A percentile compares a stretch with the other conserved stretches of the same genome.
These are phyloP conservation scores for Drosophila virilis DNA, from an alignment of 1,140 invertebrate genomes.

Conservation along the genomic window DNA sequence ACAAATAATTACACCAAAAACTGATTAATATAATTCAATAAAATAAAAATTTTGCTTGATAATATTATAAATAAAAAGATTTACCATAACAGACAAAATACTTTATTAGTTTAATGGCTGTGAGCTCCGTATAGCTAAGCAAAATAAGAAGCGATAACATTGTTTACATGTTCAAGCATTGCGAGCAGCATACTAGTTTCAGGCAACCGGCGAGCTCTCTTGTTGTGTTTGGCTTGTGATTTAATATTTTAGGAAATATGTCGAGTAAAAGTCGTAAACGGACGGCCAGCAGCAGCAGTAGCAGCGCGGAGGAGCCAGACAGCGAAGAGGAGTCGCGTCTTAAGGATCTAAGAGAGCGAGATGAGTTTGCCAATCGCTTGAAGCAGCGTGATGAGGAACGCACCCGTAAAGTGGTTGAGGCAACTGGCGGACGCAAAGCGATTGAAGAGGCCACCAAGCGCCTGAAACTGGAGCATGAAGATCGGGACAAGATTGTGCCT, in stretches of 20 bases:
- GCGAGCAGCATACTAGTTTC: neutral
- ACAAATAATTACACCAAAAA: too few species aligned
- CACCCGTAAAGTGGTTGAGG: constrained; percentile 91
- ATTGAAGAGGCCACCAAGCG: constrained; percentile 97
- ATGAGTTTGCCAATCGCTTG: constrained; percentile 96
- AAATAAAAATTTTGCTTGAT: too few species aligned
- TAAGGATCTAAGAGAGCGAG: constrained; percentile 95
- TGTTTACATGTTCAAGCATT: neutral
- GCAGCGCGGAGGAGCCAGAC: constrained; percentile 86
- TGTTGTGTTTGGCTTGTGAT: constrained; percentile 2
- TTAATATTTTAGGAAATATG: constrained; percentile 31
- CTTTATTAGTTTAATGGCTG: too few species aligned
- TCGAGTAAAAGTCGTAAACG: constrained; percentile 56
- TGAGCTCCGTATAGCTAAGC: too few species aligned
- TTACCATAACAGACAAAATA: too few species aligned
- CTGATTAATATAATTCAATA: too few species aligned
- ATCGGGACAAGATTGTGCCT: constrained; percentile 94
- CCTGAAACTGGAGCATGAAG: constrained; percentile 93
- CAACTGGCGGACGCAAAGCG: constrained; percentile 89
- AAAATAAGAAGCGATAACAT: neutral
- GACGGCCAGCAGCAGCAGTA: constrained; percentile 48
- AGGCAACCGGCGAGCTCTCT: neutral
- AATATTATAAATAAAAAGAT: too few species aligned
- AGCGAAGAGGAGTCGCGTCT: constrained; percentile 89
- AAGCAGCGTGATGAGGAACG: constrained; percentile 96